Evolutionary conservation across 2,113 vertebrate species (phyloP).

Genomic region (Bostrychus sinensis): DNA sequence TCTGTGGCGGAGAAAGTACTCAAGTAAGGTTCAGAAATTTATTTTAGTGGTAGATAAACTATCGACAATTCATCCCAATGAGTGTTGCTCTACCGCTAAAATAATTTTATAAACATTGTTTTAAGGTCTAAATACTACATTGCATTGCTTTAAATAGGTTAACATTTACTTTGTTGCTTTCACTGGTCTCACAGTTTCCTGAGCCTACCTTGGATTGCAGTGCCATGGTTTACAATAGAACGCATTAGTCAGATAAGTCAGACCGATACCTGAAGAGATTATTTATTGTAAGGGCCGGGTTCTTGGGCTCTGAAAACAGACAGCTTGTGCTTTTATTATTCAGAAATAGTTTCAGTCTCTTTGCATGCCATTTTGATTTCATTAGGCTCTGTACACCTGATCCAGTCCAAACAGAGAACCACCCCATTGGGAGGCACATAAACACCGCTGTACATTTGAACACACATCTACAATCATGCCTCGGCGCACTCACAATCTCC

Average conservation of each 20-base stretch:
- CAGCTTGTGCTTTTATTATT: slow-evolving; percentile 56
- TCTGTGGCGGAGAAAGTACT: neutral
- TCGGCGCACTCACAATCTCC: slow-evolving; percentile 51
- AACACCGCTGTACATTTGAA: slow-evolving; percentile 58
- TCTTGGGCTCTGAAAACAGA: slow-evolving; percentile 45
- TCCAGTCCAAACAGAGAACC: slow-evolving; percentile 74
- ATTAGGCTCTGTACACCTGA: slow-evolving; percentile 72
- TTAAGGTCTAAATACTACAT: no score
- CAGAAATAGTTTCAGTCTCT: slow-evolving; percentile 34
- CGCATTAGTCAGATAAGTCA: slow-evolving; percentile 68
- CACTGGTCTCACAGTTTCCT: slow-evolving; percentile 32
- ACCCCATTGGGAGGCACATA: slow-evolving; percentile 53
- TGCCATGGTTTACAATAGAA: slow-evolving; percentile 60
- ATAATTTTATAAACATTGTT: no score
- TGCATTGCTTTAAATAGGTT: no score
- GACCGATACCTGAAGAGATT: slow-evolving; percentile 58
- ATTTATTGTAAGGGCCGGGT: slow-evolving; percentile 64
- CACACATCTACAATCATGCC: slow-evolving; percentile 29
- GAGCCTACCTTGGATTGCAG: slow-evolving; percentile 9
- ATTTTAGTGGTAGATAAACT: no score
- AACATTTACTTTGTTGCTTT: slow-evolving; percentile 6
- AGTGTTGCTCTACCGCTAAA: no score
- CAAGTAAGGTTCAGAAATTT: no score
- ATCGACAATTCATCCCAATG: no score
- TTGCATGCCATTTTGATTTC: slow-evolving; percentile 52